Evolutionary conservation across 2,888 invertebrate species (phyloP), one percentile per base, ranked within the genome.

Genomic region (Xanthia icteritia): DNA sequence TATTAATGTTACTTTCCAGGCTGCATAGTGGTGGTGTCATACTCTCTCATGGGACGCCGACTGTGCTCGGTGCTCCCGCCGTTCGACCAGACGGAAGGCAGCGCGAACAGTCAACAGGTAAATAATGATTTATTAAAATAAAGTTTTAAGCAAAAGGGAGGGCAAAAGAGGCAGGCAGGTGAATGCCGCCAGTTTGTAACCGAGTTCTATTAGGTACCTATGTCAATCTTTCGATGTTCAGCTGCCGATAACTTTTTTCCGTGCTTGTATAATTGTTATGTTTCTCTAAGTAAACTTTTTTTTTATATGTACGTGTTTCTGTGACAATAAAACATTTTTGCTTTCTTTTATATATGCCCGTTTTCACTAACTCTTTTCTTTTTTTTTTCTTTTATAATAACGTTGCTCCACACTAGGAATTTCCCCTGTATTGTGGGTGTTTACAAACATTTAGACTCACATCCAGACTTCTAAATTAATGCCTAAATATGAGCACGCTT

Each of bases 1-100:
- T 6, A 20, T 23, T 36, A 45, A 31, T 58, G 13, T 73, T 81
- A 83, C 81, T 61, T 95, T 96, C 0, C 95, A 97, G 98, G 97
- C n/a, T 95, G 97, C 79, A 97, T 97, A 73, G 97, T 98, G 86
- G 96, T 97, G 76, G 95, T 97, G 64, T 97, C 97, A 0, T 98
- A 98, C 89, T 97, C 97, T 0, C 95, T 98, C 91, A 98, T 98
- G 98, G 98, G 98, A 0, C 95, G 97, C 51, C 97, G 97, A 6
- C 93, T 98, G 36, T 98, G 98, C 92, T 97, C 98, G 1, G 97
- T 97, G 69, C 96, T 97, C 81, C 98, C 98, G 0, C 97, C 98
- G 0, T 98, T 97, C 85, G 98, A 98, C 90, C 97, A 97, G 85
- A 97, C 97, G 66, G 97, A 97, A 85, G 97, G 97, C 73, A 97